These are phyloP conservation scores for Amphibalanus amphitrite DNA, from an alignment of 1,140 invertebrate genomes.

Conservation along the genomic window DNA sequence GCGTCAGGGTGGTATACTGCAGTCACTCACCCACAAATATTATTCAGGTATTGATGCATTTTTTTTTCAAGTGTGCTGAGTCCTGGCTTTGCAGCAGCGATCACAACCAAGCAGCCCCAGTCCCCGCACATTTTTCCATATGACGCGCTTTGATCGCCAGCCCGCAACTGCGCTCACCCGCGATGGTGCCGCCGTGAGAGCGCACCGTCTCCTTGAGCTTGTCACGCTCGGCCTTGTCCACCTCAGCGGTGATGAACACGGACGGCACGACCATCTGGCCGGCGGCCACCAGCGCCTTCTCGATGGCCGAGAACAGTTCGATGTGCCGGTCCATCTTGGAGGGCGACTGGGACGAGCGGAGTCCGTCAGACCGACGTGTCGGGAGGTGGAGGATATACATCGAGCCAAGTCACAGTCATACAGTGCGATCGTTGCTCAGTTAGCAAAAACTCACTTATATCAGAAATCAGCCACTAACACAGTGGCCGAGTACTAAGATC, in stretches of 20 bases:
- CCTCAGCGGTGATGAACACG: slow-evolving; percentile 63
- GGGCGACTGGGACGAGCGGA: too few relatives aligned
- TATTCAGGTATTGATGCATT: not conserved
- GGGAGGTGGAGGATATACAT: too few relatives aligned
- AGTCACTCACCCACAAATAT: slow-evolving; percentile 5
- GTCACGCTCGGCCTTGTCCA: slow-evolving; percentile 56
- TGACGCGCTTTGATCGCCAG: too few relatives aligned
- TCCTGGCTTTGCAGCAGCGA: too few relatives aligned
- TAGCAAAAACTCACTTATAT: too few relatives aligned
- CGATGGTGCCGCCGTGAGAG: slow-evolving; percentile 60
- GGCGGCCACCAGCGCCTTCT: slow-evolving; percentile 61
- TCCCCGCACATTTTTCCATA: too few relatives aligned
- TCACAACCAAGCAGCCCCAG: too few relatives aligned
- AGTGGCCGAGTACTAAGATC: too few relatives aligned
- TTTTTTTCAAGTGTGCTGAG: slow-evolving; percentile 4
- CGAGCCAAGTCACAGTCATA: slow-evolving; percentile 31
- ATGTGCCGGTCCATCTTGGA: slow-evolving; percentile 79
- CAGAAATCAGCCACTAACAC: too few relatives aligned
- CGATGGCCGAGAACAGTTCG: slow-evolving; percentile 84
- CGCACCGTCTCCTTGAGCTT: slow-evolving; percentile 79
- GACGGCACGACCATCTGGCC: slow-evolving; percentile 59
- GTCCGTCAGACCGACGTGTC: too few relatives aligned
- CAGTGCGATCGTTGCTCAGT: too few relatives aligned
- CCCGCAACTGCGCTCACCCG: too few relatives aligned
- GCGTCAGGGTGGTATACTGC: slow-evolving; percentile 2